Base-by-base conservation (phyloP, 2,888 invertebrate genomes). In the Tetropium fuscum region DNA sequence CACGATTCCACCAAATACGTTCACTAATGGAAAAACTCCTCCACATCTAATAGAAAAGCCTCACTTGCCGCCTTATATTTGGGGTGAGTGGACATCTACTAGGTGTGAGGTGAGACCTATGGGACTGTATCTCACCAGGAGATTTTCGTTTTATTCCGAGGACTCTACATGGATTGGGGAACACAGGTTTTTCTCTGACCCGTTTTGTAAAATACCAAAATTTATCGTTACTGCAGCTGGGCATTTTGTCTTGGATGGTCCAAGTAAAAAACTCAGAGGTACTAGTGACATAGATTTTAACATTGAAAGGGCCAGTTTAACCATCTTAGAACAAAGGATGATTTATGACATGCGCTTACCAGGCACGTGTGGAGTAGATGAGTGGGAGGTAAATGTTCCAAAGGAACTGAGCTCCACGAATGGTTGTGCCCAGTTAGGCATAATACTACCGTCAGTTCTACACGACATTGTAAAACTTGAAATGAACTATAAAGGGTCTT, bases 31-130 rank as follows among this genome's bases (percentile, higher is more conserved):
- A 32, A 79, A 77, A 61, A 78, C 79, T 13, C 85, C 87, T 0
- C 86, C 86, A 2, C 82, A 82, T 68, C 75, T 87, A 34, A 76
- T 80, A 30, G 79, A 80, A 18, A 81, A 79, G 47, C 79, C 83
- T 1, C 78, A 78, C 40, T 70, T 83, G 3, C 82, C 83, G 1
- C 80, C 83, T 0, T 79, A 80, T 41, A 78, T 86, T 34, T 78
- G 79, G 64, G 87, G 87, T 0, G 84, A 86, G 58, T 87, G 87
- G 87, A 81, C 84, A 27, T 87, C 86, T 34, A 71, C 78, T 5
- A 77, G 83, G 8, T 87, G 87, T 69, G 87, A 87, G 74, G 82
- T 83, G 1, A 76, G 85, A 47, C 85, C 86, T 4, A 80, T 84
- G 71, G 85, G 85, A 8, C 79, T 85, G 53, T 86, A 85, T 70